These are phyloP conservation scores for Ceratina japonica DNA, from an alignment of 1,140 invertebrate genomes.

Conservation along the genomic window DNA sequence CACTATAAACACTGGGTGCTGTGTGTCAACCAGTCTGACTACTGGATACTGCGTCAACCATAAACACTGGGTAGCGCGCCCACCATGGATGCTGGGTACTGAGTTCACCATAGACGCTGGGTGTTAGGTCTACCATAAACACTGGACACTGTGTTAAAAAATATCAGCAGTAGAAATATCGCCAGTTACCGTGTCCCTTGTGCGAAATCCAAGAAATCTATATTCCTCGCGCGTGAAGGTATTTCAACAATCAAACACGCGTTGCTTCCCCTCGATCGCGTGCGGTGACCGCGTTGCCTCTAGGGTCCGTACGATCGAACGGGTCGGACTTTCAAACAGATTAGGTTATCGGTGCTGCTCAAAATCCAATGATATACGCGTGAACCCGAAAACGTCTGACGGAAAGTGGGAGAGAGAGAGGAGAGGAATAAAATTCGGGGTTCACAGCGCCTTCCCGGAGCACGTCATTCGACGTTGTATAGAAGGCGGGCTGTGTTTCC, in stretches of 20 bases:
- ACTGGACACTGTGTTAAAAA: no score
- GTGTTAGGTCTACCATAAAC: no score
- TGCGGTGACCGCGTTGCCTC: not conserved
- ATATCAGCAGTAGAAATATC: no score
- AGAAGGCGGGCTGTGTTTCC: slow-evolving; percentile 1
- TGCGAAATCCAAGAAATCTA: not conserved
- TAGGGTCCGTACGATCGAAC: not conserved
- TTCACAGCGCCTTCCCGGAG: slow-evolving; percentile 8
- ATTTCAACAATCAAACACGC: not conserved
- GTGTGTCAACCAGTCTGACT: no score
- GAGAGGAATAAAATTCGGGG: slow-evolving; percentile 11
- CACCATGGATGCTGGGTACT: no score
- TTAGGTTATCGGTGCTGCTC: not conserved
- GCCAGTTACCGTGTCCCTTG: no score
- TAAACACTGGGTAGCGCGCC: no score
- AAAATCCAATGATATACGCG: not conserved
- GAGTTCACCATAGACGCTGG: no score
- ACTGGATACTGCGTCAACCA: no score
- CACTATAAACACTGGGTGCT: no score
- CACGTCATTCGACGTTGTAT: not conserved
- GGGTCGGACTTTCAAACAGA: not conserved
- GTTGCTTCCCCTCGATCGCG: not conserved
- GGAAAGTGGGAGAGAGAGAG: not conserved
- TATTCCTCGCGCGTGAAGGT: not conserved
- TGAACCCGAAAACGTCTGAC: no score